Evolutionary conservation across 1,140 invertebrate genomes (phyloP), one percentile per base, ranked within the genome.

Genomic region (Trichonephila clavipes): DNA sequence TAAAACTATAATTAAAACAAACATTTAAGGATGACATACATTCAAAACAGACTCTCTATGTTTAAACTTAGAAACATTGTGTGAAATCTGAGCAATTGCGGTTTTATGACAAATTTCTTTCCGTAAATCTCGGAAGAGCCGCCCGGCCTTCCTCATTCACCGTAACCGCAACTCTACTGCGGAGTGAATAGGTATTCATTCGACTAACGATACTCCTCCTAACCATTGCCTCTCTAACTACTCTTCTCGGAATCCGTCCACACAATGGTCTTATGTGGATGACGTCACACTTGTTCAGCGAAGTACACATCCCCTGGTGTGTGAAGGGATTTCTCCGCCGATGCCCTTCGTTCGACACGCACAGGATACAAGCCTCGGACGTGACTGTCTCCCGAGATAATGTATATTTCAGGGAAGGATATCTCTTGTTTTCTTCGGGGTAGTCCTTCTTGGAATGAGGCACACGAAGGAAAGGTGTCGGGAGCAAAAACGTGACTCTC

Each of bases 331-430:
- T 72, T 88, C 64, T 72, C 87, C 87, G 34, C 40, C 87, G 87
- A 69, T 88, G 40, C 87, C 87, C 87, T 51, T 88, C 62, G 64
- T 21, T 88, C 87, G 87, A 88, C 87, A 69, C 28, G 62, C 44
- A 51, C 87, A 88, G 87, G 87, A 88, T 72, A 77, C 72, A 64
- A 21, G 62, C 3, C 7, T 51, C 7, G 24, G 51, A 24, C 58
- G 51, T 8, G 51, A 2, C 28, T 14, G 21, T n/a, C n/a, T 14
- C 69, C 24, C 0, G 69, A 77, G 28, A 28, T 77, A 16, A 77
- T 8, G 72, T 28, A 40, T 5, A 7, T 51, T 51, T 51, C 51
- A 51, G 51, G 10, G 51, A 51, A 51, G 51, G 51, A 51, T 51
- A 51, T 51, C 3, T 40, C 34, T 2, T 40, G 34, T 40, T 51